Percentiles rank a stretch among this genome's conserved stretches.
Evolutionary conservation across 2,113 vertebrate genomes (phyloP).

Genomic region (Patagioenas fasciata): DNA sequence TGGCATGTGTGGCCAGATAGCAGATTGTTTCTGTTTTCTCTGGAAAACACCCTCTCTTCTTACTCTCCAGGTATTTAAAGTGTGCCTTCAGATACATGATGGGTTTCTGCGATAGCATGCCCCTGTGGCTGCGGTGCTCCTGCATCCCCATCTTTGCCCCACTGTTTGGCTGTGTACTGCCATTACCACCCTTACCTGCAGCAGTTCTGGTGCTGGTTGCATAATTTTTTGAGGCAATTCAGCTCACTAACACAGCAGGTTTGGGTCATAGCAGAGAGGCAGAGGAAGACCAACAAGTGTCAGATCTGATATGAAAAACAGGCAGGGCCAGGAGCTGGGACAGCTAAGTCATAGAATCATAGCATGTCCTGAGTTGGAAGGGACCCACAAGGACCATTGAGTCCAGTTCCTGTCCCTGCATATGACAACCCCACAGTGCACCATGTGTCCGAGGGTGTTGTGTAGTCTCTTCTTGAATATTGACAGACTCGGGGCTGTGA

Average conservation of each 20-base stretch:
- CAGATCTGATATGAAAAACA: not conserved
- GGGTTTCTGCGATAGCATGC: not conserved
- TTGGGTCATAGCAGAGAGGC: not conserved
- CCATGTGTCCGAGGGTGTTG: too few species aligned
- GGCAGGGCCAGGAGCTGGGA: not conserved
- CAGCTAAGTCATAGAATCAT: not conserved
- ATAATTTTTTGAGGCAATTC: not conserved
- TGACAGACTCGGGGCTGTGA: too few species aligned
- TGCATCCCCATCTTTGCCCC: fast-evolving
- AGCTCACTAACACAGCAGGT: not conserved
- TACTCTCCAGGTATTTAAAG: not conserved
- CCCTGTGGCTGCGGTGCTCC: not conserved
- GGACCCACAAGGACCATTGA: too few species aligned
- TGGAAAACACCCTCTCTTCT: not conserved
- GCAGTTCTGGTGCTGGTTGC: not conserved
- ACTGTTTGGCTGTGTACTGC: fast-evolving
- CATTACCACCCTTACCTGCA: too few species aligned
- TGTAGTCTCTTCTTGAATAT: too few species aligned
- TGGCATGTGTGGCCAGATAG: not conserved
- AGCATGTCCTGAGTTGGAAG: too few species aligned
- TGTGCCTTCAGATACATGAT: not conserved
- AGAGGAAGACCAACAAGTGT: not conserved
- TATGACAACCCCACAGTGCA: too few species aligned
- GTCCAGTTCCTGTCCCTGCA: too few species aligned
- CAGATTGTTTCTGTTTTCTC: not conserved